Evolutionary conservation across 2,113 vertebrate genomes (phyloP), one percentile per base, ranked within the genome.

Genomic region (Myiozetetes cayanensis): DNA sequence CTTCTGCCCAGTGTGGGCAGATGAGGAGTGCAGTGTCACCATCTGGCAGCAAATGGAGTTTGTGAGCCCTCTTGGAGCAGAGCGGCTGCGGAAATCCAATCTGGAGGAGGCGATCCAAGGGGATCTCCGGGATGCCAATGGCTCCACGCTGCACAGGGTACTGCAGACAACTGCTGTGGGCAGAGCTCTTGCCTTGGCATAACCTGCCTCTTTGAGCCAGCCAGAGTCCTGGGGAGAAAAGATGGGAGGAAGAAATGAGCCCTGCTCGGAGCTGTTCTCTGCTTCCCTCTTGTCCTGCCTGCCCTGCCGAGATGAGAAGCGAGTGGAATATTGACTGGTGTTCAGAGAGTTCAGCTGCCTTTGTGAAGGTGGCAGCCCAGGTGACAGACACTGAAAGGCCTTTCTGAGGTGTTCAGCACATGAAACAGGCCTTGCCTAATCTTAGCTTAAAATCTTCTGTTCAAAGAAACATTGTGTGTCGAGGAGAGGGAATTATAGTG

Each of bases 401-500:
- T 91, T 76, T 76, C 91, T 76, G 59, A 91, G 85, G 71, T 91
- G 91, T 58, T 89, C 52, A 78, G 87, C 43, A 37, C 75, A 37
- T 27, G 81, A 14, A 85, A 22, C 89, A 35, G 56, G 17, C 67
- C 89, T 78, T 30, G 81, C 89, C 87, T 94, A 89, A 92, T 95
- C 96, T 90, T 66, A 35, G 47, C 73, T 95, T 65, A 43, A 85
- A 87, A 95, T 87, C 94, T 78, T 53, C 94, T 65, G 68, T 72
- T 94, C 89, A 93, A 75, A 93, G 96, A 37, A 93, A 82, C 91
- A 84, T 90, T 93, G 94, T 94, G 85, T 84, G 63, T 66, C 4
- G 35, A 28, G 76, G 46, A 96, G 84, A 95, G 73, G 86, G 93
- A 96, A 94, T 95, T 96, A 71, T 2, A 37, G 84, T 19, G 80